A percentile compares a stretch with the other conserved stretches of the same genome.
phyloP scores from a whole-genome alignment of 2,113 vertebrate species.

The Arenaria interpres region DNA sequence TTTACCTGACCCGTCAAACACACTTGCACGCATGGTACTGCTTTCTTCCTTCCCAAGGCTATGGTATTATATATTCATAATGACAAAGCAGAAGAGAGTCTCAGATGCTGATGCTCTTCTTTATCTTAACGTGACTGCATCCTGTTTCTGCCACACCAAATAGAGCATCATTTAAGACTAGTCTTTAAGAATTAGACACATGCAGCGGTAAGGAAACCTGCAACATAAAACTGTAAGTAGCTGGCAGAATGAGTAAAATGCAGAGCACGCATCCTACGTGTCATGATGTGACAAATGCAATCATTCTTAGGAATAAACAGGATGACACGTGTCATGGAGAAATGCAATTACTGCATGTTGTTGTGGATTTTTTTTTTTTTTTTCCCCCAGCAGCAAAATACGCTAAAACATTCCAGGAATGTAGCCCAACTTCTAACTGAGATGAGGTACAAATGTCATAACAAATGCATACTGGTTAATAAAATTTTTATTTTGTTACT shows the following conservation, averaged over 20 bases:
- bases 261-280: not conserved
- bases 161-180: not conserved
- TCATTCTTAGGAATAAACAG: not conserved
- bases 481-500: not conserved
- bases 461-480: not conserved
- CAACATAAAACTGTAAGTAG: not conserved
- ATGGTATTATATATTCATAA: not conserved
- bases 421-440: not conserved
- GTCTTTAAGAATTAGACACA: not conserved
- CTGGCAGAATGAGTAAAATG: not conserved
- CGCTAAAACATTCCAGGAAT: not conserved
- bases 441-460: not conserved
- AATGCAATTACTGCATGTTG: not conserved
- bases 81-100: constrained; percentile 13
- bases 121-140: not conserved
- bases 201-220: not conserved
- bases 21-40: not conserved
- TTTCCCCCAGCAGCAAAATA: not conserved
- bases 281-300: not conserved
- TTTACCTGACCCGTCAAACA: not conserved
- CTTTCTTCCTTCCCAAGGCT: not conserved
- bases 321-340: rapidly evolving
- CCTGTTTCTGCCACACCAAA: not conserved
- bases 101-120: not conserved
- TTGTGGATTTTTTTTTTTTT: not conserved